phyloP scores from a whole-genome alignment of 37 sponge, comb jelly and placozoan species.

The Geodia barretti region DNA sequence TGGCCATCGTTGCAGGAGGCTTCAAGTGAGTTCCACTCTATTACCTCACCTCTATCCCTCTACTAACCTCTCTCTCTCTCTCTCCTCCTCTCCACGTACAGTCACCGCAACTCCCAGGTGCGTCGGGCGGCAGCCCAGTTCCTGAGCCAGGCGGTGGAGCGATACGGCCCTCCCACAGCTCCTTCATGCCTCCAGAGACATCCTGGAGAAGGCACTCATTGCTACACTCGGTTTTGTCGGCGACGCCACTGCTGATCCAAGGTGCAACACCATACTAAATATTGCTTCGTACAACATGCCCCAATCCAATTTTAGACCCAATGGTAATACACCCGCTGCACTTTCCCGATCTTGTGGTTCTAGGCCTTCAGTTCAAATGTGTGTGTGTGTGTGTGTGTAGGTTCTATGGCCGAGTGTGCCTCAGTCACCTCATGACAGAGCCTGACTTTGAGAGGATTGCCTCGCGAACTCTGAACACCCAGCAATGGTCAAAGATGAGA shows the following conservation, averaged over 20 bases:
- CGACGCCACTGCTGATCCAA: background rate
- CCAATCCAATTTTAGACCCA: too few species aligned
- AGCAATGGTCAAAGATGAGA: constrained; percentile 13
- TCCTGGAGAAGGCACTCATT: constrained; percentile 60
- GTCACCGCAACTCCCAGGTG: constrained; percentile 69
- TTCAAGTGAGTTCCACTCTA: constrained; percentile 1
- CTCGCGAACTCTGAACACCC: constrained; percentile 24
- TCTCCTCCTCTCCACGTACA: background rate
- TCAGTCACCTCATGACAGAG: constrained; percentile 35
- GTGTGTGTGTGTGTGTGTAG: constrained; percentile 10
- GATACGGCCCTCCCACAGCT: constrained; percentile 24
- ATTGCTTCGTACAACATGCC: background rate
- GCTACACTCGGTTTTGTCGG: constrained; percentile 12
- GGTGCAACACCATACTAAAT: background rate
- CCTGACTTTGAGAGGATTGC: constrained; percentile 58
- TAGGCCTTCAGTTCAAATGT: background rate
- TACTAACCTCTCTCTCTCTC: background rate
- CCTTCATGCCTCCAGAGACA: constrained; percentile 42
- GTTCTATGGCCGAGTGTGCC: constrained; percentile 61
- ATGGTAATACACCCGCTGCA: too few species aligned
- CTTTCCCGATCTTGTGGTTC: too few species aligned
- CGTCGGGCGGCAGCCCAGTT: constrained; percentile 68
- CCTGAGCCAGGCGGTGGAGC: constrained; percentile 55
- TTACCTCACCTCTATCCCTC: background rate
- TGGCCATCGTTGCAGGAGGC: constrained; percentile 75